phyloP scores from a whole-genome alignment of 2,888 invertebrate species.

The Tachina fera region DNA sequence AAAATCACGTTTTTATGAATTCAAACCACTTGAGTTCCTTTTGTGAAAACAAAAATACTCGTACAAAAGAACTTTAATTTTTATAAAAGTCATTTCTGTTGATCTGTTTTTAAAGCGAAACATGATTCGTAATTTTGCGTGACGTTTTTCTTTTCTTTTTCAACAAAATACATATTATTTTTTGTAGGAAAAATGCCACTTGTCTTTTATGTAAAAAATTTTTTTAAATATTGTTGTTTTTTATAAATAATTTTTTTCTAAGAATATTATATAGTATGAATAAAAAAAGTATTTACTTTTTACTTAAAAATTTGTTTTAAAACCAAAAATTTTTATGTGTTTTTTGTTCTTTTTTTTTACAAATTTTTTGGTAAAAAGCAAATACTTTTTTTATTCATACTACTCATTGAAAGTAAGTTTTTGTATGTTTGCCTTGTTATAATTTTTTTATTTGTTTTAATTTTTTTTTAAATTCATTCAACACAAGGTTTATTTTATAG shows the following conservation, averaged over 20 bases:
- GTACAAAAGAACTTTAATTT: conserved; percentile 36
- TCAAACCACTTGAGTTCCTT: conserved; percentile 56
- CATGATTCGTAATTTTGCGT: conserved; percentile 50
- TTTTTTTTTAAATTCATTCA: conserved; percentile 4
- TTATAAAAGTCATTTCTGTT: conserved; percentile 50
- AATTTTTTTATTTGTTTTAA: conserved; percentile 9
- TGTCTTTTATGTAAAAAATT: background rate
- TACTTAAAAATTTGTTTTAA: no score
- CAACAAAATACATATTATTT: background rate
- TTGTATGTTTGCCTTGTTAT: conserved; percentile 22
- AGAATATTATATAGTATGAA: no score
- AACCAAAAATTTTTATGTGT: no score
- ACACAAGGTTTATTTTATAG: background rate
- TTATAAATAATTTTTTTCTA: conserved; percentile 35
- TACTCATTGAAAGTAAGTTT: conserved; percentile 25
- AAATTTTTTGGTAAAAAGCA: no score
- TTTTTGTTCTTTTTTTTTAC: no score
- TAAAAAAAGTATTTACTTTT: no score
- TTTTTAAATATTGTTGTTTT: conserved; percentile 20
- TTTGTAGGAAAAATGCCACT: conserved; percentile 38
- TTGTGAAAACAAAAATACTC: conserved; percentile 10
- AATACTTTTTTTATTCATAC: no score
- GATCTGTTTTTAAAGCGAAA: conserved; percentile 43
- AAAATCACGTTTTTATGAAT: conserved; percentile 37
- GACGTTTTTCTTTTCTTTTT: conserved; percentile 1